Base-by-base conservation (phyloP, 1,140 invertebrate genomes). In the Lerema accius region DNA sequence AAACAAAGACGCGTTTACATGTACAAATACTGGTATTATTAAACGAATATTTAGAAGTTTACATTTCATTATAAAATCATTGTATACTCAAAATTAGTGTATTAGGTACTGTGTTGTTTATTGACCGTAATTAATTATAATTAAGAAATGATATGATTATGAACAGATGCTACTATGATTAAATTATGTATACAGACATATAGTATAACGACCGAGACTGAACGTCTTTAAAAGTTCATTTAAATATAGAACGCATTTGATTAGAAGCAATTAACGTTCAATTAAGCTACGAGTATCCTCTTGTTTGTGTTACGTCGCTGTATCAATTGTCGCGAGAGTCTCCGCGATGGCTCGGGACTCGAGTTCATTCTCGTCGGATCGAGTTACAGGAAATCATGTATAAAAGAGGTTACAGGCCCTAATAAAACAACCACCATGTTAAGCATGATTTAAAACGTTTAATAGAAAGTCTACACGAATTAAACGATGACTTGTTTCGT, bases 161-260 rank as follows among this genome's bases (percentile, higher is more conserved):
- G n/a, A n/a, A n/a, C n/a, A n/a, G n/a, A n/a, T n/a, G n/a, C n/a
- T n/a, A n/a, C n/a, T n/a, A n/a, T n/a, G n/a, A n/a, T n/a, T n/a
- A n/a, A n/a, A n/a, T n/a, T n/a, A n/a, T n/a, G n/a, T n/a, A n/a
- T n/a, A n/a, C 16, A 19, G 19, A 40, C 42, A 48, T 26, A 28
- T n/a, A n/a, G n/a, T n/a, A n/a, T n/a, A 23, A 64, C 43, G 60
- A 63, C 45, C 62, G 49, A 69, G 68, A 55, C 71, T 73, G 58
- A 42, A 72, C 58, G 46, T 80, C 80, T 76, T 89, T 87, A 85
- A 85, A 85, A 86, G 84, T 84, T 88, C 84, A 84, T 87, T 87
- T 89, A 87, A 89, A 90, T 88, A 89, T 89, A 90, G 85, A 87
- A 89, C 85, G 84, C 85, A 87, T 89, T 89, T 87, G 86, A 90